These are phyloP conservation scores for Periparus ater DNA, from an alignment of 2,797 vertebrate genomes.

Conservation along the genomic window DNA sequence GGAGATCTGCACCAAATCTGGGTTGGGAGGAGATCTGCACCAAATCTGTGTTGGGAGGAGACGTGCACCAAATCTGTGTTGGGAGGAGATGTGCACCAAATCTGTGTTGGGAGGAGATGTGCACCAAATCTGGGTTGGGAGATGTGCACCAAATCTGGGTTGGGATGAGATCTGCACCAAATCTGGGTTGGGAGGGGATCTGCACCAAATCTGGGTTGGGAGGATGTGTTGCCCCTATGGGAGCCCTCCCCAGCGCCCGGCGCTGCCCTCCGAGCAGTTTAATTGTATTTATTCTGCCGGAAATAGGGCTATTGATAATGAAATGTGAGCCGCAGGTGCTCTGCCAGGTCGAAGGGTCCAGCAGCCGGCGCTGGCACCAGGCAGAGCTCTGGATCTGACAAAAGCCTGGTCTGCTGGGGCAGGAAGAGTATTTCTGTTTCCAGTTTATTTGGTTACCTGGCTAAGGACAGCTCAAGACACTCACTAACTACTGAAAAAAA, in stretches of 20 bases:
- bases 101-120: too few relatives aligned
- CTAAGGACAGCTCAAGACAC: not conserved
- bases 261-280: rapidly evolving
- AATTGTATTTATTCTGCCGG: not conserved
- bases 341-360: not conserved
- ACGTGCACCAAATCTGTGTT: too few relatives aligned
- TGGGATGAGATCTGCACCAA: too few relatives aligned
- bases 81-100: too few relatives aligned
- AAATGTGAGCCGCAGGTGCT: not conserved
- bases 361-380: rapidly evolving
- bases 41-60: too few relatives aligned
- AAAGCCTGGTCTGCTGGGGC: not conserved
- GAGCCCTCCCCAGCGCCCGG: not conserved
- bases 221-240: rapidly evolving
- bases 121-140: too few relatives aligned
- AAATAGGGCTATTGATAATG: not conserved
- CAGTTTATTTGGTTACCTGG: not conserved
- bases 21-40: too few relatives aligned
- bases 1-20: too few relatives aligned
- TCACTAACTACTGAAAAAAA: not conserved
- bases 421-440: not conserved
- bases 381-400: not conserved
- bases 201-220: not conserved
- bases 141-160: too few relatives aligned
- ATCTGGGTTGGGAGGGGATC: not conserved